Percentiles rank a stretch among this genome's conserved stretches.
Evolutionary conservation across 2,888 invertebrate genomes (phyloP).

Genomic region (Melinaea menophilus): DNA sequence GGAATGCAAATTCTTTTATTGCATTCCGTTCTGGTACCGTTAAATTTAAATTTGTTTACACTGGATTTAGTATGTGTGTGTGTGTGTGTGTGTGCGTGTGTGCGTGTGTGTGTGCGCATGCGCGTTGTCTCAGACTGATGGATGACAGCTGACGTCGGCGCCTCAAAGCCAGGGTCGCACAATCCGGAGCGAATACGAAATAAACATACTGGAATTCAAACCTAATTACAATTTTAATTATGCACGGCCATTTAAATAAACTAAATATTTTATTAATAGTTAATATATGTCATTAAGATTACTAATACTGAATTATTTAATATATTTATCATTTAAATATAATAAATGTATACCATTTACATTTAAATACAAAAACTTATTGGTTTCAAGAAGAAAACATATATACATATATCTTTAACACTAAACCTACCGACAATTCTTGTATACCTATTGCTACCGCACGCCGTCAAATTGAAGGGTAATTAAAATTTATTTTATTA

Average conservation of each 20-base stretch:
- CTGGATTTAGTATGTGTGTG: slow-evolving; percentile 31
- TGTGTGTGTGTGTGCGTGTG: slow-evolving; percentile 27
- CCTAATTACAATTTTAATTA: slow-evolving; percentile 4
- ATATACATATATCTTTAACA: too few species aligned
- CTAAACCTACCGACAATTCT: too few species aligned
- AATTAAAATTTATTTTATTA: too few species aligned
- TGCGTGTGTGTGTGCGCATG: slow-evolving; percentile 50
- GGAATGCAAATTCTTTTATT: slow-evolving; percentile 67
- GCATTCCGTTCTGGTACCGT: slow-evolving; percentile 69
- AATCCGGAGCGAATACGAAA: slow-evolving; percentile 14
- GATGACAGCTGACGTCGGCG: slow-evolving; percentile 75
- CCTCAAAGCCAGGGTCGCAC: slow-evolving; percentile 38
- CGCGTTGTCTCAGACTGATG: slow-evolving; percentile 75
- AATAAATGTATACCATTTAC: too few species aligned
- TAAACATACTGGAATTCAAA: slow-evolving; percentile 24
- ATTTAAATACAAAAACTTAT: too few species aligned
- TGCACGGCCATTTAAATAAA: slow-evolving; percentile 1
- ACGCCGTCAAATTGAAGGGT: too few species aligned
- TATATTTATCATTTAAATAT: too few species aligned
- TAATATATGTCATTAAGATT: too few species aligned
- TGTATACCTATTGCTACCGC: too few species aligned
- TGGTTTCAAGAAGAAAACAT: too few species aligned
- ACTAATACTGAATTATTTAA: too few species aligned
- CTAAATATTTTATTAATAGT: background rate
- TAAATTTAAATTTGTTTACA: slow-evolving; percentile 67